These are phyloP conservation scores for Choreutis nemorana DNA, from an alignment of 2,888 invertebrate genomes.

Conservation along the genomic window DNA sequence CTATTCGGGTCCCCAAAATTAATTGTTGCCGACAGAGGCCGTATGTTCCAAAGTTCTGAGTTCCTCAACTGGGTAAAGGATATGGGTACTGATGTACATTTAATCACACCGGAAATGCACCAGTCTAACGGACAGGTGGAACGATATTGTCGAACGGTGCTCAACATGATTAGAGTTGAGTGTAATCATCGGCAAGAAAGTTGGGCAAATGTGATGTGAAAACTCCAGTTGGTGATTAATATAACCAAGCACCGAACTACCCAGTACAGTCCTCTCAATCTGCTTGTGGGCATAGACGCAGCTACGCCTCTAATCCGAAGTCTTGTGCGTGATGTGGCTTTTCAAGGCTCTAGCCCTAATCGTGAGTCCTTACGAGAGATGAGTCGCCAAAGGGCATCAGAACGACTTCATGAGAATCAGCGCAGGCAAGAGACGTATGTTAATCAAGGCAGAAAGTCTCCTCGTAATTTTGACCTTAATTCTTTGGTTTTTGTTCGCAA, in stretches of 20 bases:
- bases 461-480: slow-evolving; percentile 4
- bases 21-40: slow-evolving; percentile 13
- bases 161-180: slow-evolving; percentile 11
- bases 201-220: too few relatives aligned
- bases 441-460: slow-evolving; percentile 4
- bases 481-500: slow-evolving; percentile 8
- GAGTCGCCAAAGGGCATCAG: slow-evolving; percentile 4
- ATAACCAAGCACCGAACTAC: slow-evolving; percentile 12
- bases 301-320: slow-evolving; percentile 9
- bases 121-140: slow-evolving; percentile 12
- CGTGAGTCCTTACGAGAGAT: too few relatives aligned
- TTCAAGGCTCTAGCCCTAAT: slow-evolving; percentile 2
- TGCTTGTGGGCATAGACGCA: slow-evolving; percentile 11
- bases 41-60: slow-evolving; percentile 14
- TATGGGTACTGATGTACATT: slow-evolving; percentile 11
- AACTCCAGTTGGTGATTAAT: slow-evolving; percentile 11
- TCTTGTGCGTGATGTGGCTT: slow-evolving; percentile 10
- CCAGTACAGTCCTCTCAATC: slow-evolving; percentile 9
- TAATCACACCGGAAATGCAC: slow-evolving; percentile 17
- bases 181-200: slow-evolving; percentile 4
- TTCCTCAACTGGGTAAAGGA: slow-evolving; percentile 6
- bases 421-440: slow-evolving; percentile 5
- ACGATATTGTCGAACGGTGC: slow-evolving; percentile 10
- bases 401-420: too few relatives aligned
- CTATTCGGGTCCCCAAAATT: slow-evolving; percentile 13